A percentile compares a stretch with the other conserved stretches of the same genome.
Evolutionary conservation across 2,888 invertebrate genomes (phyloP).

Genomic region (Buathra laborator): DNA sequence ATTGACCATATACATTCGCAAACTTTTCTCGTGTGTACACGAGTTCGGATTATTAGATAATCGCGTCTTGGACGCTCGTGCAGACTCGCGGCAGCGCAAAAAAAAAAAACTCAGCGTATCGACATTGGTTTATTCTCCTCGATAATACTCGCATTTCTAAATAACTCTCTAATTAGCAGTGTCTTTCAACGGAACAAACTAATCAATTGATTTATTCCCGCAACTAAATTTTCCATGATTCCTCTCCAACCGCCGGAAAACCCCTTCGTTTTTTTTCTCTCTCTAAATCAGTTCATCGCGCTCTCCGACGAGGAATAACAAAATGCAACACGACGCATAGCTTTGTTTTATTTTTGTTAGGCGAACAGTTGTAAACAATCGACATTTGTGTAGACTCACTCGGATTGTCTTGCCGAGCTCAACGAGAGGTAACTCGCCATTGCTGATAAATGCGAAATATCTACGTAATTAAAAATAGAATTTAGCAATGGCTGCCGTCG

Average conservation of each 20-base stretch:
- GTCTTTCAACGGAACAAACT: not conserved
- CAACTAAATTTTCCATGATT: not conserved
- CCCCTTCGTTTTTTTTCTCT: not conserved
- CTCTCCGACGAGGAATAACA: not conserved
- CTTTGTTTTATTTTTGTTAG: not conserved
- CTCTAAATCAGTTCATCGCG: not conserved
- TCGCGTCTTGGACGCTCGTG: not conserved
- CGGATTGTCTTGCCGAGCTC: slow-evolving; percentile 84
- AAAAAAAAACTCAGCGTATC: not conserved
- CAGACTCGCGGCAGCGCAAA: not conserved
- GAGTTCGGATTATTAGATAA: slow-evolving; percentile 4
- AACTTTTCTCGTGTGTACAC: not conserved
- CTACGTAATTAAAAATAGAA: slow-evolving; percentile 49
- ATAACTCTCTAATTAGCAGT: not conserved
- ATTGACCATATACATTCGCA: not conserved
- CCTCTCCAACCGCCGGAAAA: not conserved
- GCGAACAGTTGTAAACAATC: not conserved
- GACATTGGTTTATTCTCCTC: not conserved
- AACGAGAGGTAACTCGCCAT: slow-evolving; percentile 84
- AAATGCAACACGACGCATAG: not conserved
- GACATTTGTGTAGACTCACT: slow-evolving; percentile 81
- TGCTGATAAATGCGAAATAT: slow-evolving; percentile 54
- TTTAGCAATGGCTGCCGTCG: slow-evolving; percentile 57
- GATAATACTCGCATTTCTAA: not conserved
- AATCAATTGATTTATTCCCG: not conserved